Evolutionary conservation across 2,797 vertebrate genomes (phyloP), one percentile per base, ranked within the genome.

Genomic region (Bufotes viridis): DNA sequence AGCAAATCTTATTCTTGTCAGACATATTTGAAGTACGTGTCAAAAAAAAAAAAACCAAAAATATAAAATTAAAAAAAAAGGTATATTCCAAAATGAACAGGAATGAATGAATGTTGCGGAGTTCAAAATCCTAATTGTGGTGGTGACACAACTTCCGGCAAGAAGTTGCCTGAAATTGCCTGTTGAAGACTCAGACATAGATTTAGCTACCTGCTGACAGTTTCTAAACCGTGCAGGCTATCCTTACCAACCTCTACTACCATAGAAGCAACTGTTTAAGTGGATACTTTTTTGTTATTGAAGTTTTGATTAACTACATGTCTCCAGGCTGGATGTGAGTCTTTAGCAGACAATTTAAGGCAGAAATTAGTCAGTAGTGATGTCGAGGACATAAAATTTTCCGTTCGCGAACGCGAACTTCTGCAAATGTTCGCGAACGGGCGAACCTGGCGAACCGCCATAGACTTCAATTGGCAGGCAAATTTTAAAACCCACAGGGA

Each of bases 1-100:
- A 95, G 95, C 95, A 96, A 78, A 95, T 92, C 93, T 94, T 91
- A 93, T 90, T 90, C 90, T 91, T 79, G 85, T 93, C 90, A 87
- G 90, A 91, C 49, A 1, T 49, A 85, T 88, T 85, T 85, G 49
- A 51, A 86, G 42, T 67, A 34, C 29, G 29, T 34, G 53, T 57
- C 0, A 15, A 70, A 74, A 49, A 74, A 51, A 51, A 78, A 55
- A 29, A 22, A 20, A 76, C 74, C 74, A n/a, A 76, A 78, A 82
- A 79, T 42, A 78, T 53, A n/a, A 74, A 85, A 87, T 42, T n/a
- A n/a, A 79, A 34, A 42, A 42, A 42, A 34, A 67, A 72, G 15
- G 60, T 60, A 4, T 22, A 78, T 24, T 58, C 24, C 10, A 63
- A n/a, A 49, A 75, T 51, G 20, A 12, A 55, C 3, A 53, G 22